These are phyloP conservation scores for Amphilophus citrinellus DNA, from an alignment of 2,113 vertebrate species.

Conservation along the genomic window DNA sequence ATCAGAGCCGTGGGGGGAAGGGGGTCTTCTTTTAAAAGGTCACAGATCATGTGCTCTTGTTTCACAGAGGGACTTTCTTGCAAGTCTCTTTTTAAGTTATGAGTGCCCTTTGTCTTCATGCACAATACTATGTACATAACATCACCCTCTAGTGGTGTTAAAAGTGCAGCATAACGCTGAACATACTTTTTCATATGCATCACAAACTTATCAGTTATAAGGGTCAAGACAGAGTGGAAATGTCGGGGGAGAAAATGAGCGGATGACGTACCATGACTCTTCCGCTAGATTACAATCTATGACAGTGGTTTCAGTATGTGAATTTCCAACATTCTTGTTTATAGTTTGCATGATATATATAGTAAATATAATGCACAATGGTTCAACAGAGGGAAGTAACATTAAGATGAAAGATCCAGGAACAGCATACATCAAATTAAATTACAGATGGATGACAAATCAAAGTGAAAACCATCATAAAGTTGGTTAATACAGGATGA, in stretches of 20 bases:
- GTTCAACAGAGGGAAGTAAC: not conserved
- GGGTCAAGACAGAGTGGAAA: not conserved
- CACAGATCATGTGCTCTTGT: not conserved
- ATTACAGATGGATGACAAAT: not conserved
- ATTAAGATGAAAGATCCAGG: not conserved
- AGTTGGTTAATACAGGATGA: too few species aligned
- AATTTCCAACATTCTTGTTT: not conserved
- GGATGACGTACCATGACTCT: not conserved
- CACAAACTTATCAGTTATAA: not conserved
- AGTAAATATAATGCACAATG: not conserved
- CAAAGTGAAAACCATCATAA: not conserved
- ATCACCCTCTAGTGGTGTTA: slow-evolving; percentile 48
- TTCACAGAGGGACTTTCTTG: not conserved
- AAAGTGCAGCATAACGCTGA: not conserved
- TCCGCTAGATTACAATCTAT: not conserved
- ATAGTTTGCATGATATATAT: not conserved
- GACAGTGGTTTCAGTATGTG: not conserved
- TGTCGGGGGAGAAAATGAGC: not conserved
- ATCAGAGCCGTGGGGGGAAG: not conserved
- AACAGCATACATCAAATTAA: not conserved
- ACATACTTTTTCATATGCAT: not conserved
- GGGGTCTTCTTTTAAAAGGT: not conserved
- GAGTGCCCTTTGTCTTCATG: not conserved
- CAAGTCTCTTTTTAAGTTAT: not conserved
- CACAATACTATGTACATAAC: not conserved